Percentiles rank a stretch among this genome's conserved stretches.
These are phyloP conservation scores for Conus betulinus DNA, from an alignment of 1,140 invertebrate species.

Conservation along the genomic window DNA sequence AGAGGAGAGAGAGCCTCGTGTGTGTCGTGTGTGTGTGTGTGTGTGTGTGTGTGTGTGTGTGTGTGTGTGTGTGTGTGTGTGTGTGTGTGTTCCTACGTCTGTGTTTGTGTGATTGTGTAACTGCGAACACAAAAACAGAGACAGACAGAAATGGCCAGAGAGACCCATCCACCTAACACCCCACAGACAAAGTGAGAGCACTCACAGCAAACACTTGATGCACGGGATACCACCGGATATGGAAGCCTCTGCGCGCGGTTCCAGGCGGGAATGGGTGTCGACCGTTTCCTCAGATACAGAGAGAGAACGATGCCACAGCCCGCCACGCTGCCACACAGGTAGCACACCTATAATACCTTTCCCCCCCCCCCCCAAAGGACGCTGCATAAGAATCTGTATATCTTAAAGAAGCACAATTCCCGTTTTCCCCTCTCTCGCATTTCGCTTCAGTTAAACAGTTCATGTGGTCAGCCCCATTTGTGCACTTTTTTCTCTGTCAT, in stretches of 20 bases:
- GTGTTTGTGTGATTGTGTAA: no score
- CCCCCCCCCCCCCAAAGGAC: neutral
- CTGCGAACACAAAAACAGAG: neutral
- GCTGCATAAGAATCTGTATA: neutral
- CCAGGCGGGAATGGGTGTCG: conserved; percentile 83
- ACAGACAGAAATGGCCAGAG: neutral
- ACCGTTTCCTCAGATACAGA: conserved; percentile 84
- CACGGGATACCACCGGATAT: conserved; percentile 79
- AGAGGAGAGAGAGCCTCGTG: no score
- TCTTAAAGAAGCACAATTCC: neutral
- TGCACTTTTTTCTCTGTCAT: no score
- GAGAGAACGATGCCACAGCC: conserved; percentile 87
- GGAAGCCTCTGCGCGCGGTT: conserved; percentile 64
- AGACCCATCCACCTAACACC: neutral
- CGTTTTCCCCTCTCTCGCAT: neutral
- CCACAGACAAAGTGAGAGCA: conserved; percentile 31
- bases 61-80: no score
- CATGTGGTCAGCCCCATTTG: no score
- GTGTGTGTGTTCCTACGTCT: no score
- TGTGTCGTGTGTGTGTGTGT: no score
- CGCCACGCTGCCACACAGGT: conserved; percentile 82
- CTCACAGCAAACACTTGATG: conserved; percentile 90
- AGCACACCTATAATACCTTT: neutral
- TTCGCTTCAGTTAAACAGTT: no score
- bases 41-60: no score